Evolutionary conservation across 1,140 invertebrate species (phyloP), one percentile per base, ranked within the genome.

Genomic region (Zophobas morio): DNA sequence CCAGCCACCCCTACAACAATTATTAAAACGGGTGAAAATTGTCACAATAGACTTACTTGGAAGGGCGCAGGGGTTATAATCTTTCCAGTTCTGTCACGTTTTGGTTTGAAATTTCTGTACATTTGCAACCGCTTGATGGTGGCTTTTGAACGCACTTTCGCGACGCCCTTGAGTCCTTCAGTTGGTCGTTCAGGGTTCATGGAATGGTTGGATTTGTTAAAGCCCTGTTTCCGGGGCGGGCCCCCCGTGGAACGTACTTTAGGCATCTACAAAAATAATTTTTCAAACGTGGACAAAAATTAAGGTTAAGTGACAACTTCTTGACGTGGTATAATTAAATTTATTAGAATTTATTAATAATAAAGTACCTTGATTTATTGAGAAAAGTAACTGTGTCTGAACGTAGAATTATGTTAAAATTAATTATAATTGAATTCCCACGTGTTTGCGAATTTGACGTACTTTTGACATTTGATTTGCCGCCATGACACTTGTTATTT

Each of bases 81-180:
- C 90, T 98, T 96, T 39, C 99, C 99, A 56, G 89, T 90, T 82
- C 90, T 92, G 88, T 99, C 93, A 75, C 98, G 91, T 85, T 97
- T 98, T 2, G 98, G 92, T 89, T 99, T 99, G 85, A 95, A 96
- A 87, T 98, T 98, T 79, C 96, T 93, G 88, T 99, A 99, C 97
- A 99, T 99, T 86, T 98, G 95, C 49, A 99, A 87, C 51, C 98
- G 90, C 85, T 97, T 98, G 70, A 99, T 99, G 0, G 98, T 99
- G 1, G 93, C 92, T 87, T 95, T 96, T 4, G 96, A 95, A 78
- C 98, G 90, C 40, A 93, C 91, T 84, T 95, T 95, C 0, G 92
- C 92, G 0, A 96, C 96, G 40, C 95, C 95, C 89, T 95, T 93
- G n/a, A 96, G 85, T 0, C 92, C 92, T 83, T 93, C 92, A 32